Evolutionary conservation across 2,797 vertebrate species (phyloP), one percentile per base, ranked within the genome.

Genomic region (Coregonus suidteri): DNA sequence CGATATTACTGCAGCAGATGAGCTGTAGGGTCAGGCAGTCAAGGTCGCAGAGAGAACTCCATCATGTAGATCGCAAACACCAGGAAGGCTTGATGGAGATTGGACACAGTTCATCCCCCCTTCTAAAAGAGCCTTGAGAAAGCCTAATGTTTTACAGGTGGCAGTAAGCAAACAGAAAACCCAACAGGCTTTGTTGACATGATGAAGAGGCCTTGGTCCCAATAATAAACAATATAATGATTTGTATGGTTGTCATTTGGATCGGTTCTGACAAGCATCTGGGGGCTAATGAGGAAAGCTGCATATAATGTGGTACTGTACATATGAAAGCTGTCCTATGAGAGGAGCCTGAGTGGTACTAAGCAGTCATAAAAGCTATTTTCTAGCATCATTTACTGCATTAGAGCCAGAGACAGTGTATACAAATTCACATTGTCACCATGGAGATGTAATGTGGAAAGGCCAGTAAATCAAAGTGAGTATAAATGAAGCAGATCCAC

Each of bases 401-500:
- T 75, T 15, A 6, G 77, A 11, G 41, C 41, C 41, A 71, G 75
- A 79, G 83, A 84, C 35, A 82, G 81, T 84, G 80, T 79, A 83
- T 86, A 85, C 87, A 90, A 86, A 80, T 75, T 0, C 0, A 68
- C 79, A 81, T 85, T 75, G 81, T 90, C 88, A 81, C 88, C 88
- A 89, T 91, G 85, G 90, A 89, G 82, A 92, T 73, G 56, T 84
- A 47, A 47, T 47, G 41, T 47, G 41, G 41, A 47, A 47, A 47
- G 41, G 2, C 77, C 76, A 78, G 82, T 90, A 91, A 92, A 92
- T 91, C 90, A 91, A 82, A 81, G 77, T 34, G 84, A 78, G 83
- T 90, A 90, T 89, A 92, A 92, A 90, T 89, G 87, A 92, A 85
- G 85, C 86, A 77, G 83, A 86, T 86, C 84, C 86, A 82, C 91